phyloP scores from a whole-genome alignment of 2,888 invertebrate species.

The Conops quadrifasciatus region DNA sequence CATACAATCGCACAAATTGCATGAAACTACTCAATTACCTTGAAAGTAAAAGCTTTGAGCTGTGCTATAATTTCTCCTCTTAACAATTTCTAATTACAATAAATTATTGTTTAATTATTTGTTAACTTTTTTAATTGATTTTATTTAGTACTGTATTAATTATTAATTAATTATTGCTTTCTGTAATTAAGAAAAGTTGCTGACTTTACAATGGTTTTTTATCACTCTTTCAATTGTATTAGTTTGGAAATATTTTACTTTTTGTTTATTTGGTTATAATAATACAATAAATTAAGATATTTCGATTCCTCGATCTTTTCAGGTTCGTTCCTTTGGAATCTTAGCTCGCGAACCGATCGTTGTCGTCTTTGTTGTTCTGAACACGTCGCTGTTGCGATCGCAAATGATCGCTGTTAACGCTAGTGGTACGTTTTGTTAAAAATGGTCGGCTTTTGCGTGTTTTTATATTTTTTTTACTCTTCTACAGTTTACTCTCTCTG shows the following conservation, averaged over 20 bases:
- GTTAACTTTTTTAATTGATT: too few relatives aligned
- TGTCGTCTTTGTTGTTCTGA: conserved; percentile 50
- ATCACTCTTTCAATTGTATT: too few relatives aligned
- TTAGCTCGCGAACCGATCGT: conserved; percentile 41
- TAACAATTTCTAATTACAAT: neutral
- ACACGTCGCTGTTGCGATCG: conserved; percentile 58
- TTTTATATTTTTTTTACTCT: neutral
- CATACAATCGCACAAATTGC: neutral
- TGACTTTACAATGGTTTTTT: too few relatives aligned
- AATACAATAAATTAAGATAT: neutral
- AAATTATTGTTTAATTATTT: too few relatives aligned
- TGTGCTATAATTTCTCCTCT: neutral
- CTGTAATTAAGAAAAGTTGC: too few relatives aligned
- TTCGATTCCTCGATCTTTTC: conserved; percentile 35
- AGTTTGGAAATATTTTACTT: neutral
- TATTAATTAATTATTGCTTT: too few relatives aligned
- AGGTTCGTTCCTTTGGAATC: conserved; percentile 41
- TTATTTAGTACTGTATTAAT: too few relatives aligned
- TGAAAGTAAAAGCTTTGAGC: neutral
- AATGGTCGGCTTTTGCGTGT: conserved; percentile 10
- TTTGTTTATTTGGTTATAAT: neutral
- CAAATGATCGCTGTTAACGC: conserved; percentile 50
- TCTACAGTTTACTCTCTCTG: neutral
- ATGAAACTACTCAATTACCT: neutral
- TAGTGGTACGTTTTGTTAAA: conserved; percentile 12